Base-by-base conservation (phyloP, 2,113 vertebrate species). In the Nannospalax galili region DNA sequence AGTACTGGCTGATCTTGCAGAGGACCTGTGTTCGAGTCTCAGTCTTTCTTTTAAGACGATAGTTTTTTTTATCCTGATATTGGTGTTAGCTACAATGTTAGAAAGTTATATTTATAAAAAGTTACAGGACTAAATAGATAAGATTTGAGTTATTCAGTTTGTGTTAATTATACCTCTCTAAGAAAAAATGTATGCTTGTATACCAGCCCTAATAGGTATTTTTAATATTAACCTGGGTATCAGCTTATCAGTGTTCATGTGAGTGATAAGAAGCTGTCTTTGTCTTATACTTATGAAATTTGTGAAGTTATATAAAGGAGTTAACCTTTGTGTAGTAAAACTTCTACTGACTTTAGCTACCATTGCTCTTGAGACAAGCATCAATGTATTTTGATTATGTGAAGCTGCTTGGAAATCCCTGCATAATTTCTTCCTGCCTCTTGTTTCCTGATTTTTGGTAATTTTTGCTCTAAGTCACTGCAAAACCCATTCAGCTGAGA, bases 241-340 rank as follows among this genome's bases (percentile, higher is more conserved):
- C n/a, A 30, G 58, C 40, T 95, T 84, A n/a, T 70, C 80, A 84
- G 10, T 87, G 48, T n/a, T 52, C n/a, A 62, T n/a, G 75, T 64
- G 86, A 92, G 16, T 60, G 56, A 74, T 40, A 40, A 40, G 11
- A 74, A 88, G 17, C 8, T 45, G 5, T 16, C 17, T 80, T 58
- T 9, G 4, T 70, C 60, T 88, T 26, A 35, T 42, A 26, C 32
- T 52, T 79, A 56, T 32, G 60, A 30, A 26, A 85, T 48, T 40
- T 64, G 62, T 52, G 1, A 35, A 78, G 48, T 35, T 7, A 80
- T 1, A 32, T 35, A 28, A 91, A 26, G 32, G 19, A 70, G 5
- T 6, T 84, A 35, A 74, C 74, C 93, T 87, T 42, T 65, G 22
- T 37, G 42, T n/a, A 78, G 48, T 78, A 95, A 86, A 95, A 94